Evolutionary conservation across 2,888 invertebrate species (phyloP).

Genomic region (Calameuta idolon): DNA sequence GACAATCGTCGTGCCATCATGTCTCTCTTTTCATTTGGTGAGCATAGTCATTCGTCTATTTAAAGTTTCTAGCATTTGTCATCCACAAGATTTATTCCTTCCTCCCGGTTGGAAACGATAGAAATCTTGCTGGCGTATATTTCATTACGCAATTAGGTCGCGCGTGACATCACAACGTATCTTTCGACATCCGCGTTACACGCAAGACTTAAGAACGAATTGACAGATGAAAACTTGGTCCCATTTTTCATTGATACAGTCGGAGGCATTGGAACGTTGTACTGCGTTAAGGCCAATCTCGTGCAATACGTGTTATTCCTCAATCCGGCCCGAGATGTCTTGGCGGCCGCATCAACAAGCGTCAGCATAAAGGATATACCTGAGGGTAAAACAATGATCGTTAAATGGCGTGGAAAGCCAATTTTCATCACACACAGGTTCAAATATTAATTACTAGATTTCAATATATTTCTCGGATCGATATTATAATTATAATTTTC

Average conservation of each 20-base stretch:
- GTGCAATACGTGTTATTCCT: constrained; percentile 72
- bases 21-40: not conserved
- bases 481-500: too few species aligned
- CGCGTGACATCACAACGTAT: not conserved
- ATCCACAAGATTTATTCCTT: not conserved
- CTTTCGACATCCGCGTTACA: not conserved
- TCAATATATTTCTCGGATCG: not conserved
- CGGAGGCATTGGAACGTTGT: constrained; percentile 71
- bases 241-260: constrained; percentile 56
- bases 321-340: constrained; percentile 78
- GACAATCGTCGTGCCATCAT: constrained; percentile 52
- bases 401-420: constrained; percentile 88
- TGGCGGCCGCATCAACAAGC: constrained; percentile 83
- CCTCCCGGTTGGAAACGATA: not conserved
- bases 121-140: not conserved
- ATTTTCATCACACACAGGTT: constrained; percentile 80
- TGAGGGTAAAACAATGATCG: constrained; percentile 74
- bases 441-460: constrained; percentile 16
- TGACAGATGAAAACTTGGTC: not conserved
- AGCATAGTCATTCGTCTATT: not conserved
- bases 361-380: constrained; percentile 77
- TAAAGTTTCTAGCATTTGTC: not conserved
- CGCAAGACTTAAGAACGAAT: not conserved
- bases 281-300: constrained; percentile 73
- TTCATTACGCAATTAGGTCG: not conserved